Evolutionary conservation across 2,797 vertebrate species (phyloP), one percentile per base, ranked within the genome.

Genomic region (Danionella dracula): DNA sequence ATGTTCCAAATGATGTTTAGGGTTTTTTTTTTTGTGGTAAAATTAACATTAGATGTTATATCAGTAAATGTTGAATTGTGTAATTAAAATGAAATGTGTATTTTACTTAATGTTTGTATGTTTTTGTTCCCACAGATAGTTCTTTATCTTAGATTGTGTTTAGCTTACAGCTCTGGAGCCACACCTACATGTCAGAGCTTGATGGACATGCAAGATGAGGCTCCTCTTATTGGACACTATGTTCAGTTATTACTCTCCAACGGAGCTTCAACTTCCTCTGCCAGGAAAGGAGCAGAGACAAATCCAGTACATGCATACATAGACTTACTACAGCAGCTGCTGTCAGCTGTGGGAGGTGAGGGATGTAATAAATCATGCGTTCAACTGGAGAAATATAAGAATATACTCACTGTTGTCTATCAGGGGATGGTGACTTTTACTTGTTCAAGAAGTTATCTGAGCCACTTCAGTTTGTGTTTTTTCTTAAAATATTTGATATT

Each of bases 151-250:
- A 89, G 96, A 78, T 95, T 94, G 95, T 99, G 97, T 81, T 87
- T 99, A 31, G 96, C 94, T 62, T 85, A 96, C 75, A 98, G 96
- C 31, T 93, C 96, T 0, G 95, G 95, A 19, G 89, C 93, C 74
- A 88, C 85, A 1, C 89, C 91, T 50, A 76, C 90, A 69, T 93
- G 93, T 10, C 91, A 90, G 68, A 95, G 87, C 75, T 75, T 94
- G 81, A 84, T 89, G 21, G 94, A 97, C 79, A 98, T 99, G 97
- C 97, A 98, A 73, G 95, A 97, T 57, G 93, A 96, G 8, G 92
- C 97, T 53, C 96, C 97, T 17, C 91, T 92, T 56, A 93, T 99
- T 13, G 96, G 95, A 7, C 89, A 81, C 73, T 99, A 99, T 8
- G 75, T 99, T 68, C 86, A 91, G 76, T 85, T 86, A 0, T 82